These are phyloP conservation scores for Xiphorhynchus erythropygius DNA, from an alignment of 2,797 vertebrate species.

Conservation along the genomic window DNA sequence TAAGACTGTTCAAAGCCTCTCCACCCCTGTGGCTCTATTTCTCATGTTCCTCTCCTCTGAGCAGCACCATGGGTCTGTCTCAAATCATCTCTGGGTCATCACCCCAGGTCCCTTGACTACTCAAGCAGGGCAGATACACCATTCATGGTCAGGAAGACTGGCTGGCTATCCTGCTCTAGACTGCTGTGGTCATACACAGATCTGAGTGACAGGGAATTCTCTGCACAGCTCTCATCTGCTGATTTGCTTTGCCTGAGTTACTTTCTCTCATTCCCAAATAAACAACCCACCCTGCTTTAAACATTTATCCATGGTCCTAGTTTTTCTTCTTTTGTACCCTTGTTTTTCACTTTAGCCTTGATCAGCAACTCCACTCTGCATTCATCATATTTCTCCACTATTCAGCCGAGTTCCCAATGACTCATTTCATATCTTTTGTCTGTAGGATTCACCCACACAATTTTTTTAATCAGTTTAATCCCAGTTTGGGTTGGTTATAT, in stretches of 20 bases:
- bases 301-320: not conserved
- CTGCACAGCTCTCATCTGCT: not conserved
- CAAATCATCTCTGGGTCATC: not conserved
- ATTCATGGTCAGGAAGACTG: not conserved
- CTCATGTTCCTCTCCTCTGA: not conserved
- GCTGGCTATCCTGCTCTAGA: not conserved
- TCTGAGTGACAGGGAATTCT: rapidly evolving
- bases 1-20: not conserved
- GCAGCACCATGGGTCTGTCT: not conserved
- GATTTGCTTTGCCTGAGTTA: not conserved
- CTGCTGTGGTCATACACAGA: not conserved
- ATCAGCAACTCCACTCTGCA: not conserved
- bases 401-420: not conserved
- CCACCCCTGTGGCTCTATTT: not conserved
- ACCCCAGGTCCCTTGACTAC: not conserved
- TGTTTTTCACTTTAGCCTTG: not conserved
- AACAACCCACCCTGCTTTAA: not conserved
- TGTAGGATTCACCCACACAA: not conserved
- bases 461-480: not conserved
- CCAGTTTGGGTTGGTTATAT: not conserved
- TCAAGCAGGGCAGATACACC: not conserved
- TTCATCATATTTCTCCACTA: not conserved
- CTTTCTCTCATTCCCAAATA: not conserved
- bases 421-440: not conserved
- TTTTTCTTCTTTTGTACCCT: not conserved